Percentiles rank a stretch among this genome's conserved stretches.
These are phyloP conservation scores for Abrostola triplasia DNA, from an alignment of 2,888 invertebrate species.

Conservation along the genomic window DNA sequence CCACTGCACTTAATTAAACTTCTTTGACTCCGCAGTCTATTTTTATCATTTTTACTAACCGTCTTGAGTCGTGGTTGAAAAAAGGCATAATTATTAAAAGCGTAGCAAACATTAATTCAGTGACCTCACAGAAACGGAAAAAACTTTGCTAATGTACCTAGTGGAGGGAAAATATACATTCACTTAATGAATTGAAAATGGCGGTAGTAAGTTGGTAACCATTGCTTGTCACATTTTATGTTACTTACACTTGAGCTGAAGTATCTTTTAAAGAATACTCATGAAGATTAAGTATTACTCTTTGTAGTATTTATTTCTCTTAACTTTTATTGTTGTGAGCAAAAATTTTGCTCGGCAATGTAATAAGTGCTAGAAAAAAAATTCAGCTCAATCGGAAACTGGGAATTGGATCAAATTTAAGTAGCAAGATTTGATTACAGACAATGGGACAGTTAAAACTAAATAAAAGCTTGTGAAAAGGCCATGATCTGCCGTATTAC, in stretches of 20 bases:
- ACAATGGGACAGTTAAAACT: too few relatives aligned
- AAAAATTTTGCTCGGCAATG: too few relatives aligned
- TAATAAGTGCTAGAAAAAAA: too few relatives aligned
- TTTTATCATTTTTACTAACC: slow-evolving; percentile 41
- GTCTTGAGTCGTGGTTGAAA: slow-evolving; percentile 18
- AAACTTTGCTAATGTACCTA: slow-evolving; percentile 37
- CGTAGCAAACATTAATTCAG: slow-evolving; percentile 55
- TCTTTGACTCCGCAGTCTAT: slow-evolving; percentile 30
- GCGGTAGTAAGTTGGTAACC: slow-evolving; percentile 6
- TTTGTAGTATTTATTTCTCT: too few relatives aligned
- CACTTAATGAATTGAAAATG: slow-evolving; percentile 47
- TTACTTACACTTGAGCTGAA: slow-evolving; percentile 12
- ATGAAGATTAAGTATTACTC: too few relatives aligned
- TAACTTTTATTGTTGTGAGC: too few relatives aligned
- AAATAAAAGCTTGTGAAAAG: too few relatives aligned
- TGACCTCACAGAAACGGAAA: slow-evolving; percentile 51
- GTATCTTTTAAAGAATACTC: too few relatives aligned
- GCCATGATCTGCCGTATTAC: too few relatives aligned
- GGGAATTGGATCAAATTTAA: too few relatives aligned
- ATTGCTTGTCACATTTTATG: slow-evolving; percentile 9
- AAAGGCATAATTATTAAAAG: slow-evolving; percentile 57
- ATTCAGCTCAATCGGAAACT: too few relatives aligned
- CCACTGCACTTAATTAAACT: slow-evolving; percentile 48
- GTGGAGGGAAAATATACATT: slow-evolving; percentile 39
- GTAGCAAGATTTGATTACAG: too few relatives aligned